Evolutionary conservation across 1,140 invertebrate species (phyloP), one percentile per base, ranked within the genome.

Genomic region (Zaprionus ghesquierei): DNA sequence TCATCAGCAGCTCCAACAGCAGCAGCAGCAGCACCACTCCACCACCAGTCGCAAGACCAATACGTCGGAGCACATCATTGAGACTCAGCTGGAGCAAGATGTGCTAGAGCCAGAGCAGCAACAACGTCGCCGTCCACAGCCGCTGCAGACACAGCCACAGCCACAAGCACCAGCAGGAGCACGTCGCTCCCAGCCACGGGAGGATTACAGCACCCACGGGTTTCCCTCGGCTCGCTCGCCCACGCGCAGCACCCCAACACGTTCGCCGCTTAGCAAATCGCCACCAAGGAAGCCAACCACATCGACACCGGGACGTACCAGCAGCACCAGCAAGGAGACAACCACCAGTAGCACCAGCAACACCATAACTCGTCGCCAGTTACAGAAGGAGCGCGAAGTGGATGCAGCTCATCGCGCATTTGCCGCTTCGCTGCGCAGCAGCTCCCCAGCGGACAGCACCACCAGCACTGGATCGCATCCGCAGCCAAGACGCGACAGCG

Each of bases 371-470:
- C 89, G 90, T 20, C 71, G 82, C 10, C 77, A 89, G 54, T 94
- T 91, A 65, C 75, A 82, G 20, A 91, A 91, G 75, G 90, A 91
- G 94, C 71, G 84, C 18, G 90, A 91, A 49, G 93, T 94, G 58
- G 95, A 95, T 84, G 94, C 95, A 6, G 94, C 95, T 20, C 95
- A 96, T 85, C 93, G 95, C 73, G 95, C 94, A 4, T 96, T 95
- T 92, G 95, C 95, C 2, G 94, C 94, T 61, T 95, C 95, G 29
- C 91, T 96, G 33, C 93, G 95, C 51, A 93, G 94, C 51, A 93
- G 94, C 46, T 91, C 92, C 1, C 91, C 92, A 3, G 80, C 89
- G 18, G 91, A 92, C 9, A 85, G 79, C 41, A 81, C 63, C 33
- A 70, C 63, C 20, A 79, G 71, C 27, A 63, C 49, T 10, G 84